A percentile compares a stretch with the other conserved stretches of the same genome.
Evolutionary conservation across 2,797 vertebrate species (phyloP).

Genomic region (Schizopygopsis malacanthus): DNA sequence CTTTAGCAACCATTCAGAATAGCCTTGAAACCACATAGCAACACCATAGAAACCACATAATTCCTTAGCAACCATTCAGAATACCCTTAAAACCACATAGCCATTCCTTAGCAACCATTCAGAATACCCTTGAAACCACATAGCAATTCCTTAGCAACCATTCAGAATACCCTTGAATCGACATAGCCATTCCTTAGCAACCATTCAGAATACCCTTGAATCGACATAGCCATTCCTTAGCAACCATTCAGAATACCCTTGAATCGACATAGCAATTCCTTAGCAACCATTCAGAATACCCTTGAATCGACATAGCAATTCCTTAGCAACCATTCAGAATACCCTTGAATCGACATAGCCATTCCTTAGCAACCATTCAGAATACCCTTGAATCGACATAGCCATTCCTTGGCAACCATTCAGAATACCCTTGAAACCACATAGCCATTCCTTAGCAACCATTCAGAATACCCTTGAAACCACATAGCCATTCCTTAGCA

Average conservation of each 20-base stretch:
- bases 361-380: neutral
- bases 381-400: neutral
- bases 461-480: no score
- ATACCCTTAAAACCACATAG: no score
- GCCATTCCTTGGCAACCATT: neutral
- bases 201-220: neutral
- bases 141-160: neutral
- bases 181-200: neutral
- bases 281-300: neutral
- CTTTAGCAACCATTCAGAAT: no score
- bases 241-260: neutral
- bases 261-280: neutral
- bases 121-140: no score
- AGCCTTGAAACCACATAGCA: no score
- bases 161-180: neutral
- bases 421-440: neutral
- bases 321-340: neutral
- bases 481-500: no score
- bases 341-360: neutral
- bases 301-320: neutral
- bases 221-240: neutral
- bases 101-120: no score
- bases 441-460: neutral
- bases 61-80: no score
- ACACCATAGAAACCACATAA: no score